Base-by-base conservation (phyloP, 2,888 invertebrate species). In the Caenorhabditis sp. region DNA sequence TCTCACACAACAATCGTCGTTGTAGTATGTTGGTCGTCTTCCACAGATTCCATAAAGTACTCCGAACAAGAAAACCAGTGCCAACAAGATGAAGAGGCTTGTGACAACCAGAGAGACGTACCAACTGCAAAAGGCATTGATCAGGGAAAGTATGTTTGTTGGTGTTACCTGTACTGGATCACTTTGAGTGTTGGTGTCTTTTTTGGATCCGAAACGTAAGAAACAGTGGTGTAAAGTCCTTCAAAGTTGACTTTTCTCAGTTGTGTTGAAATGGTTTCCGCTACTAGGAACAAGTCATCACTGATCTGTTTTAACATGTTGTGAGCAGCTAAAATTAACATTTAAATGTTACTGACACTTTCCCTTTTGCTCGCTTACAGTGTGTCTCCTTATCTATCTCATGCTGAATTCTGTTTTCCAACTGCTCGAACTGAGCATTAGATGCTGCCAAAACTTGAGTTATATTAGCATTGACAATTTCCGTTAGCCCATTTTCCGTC, bases 1-100 rank as follows among this genome's bases (percentile, higher is more conserved):
- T 47, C 92, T 88, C 78, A 93, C 93, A 86, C 93, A 93, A 79
- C 92, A 92, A 37, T 91, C 91, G 20, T 92, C 92, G 32, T 92
- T 92, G 74, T 92, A 92, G 15, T 92, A 92, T 3, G 88, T 88
- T 2, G 93, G 92, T 32, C 92, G 84, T 68, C 92, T 91, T 18
- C 93, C 93, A 88, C 93, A 93, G 22, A 91, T 88, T 35, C 93
- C 93, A 88, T 92, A 93, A 84, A 93, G 88, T 8, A 93, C 87
- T 6, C 93, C 93, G 55, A 93, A 87, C 58, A 92, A 91, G 85
- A 92, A 92, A 70, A 92, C 90, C 4, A 92, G 82, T 0, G 92
- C 91, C 18, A 93, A 88, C 50, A 93, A 86, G 20, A 92, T 82
- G 58, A 93, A 88, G 2, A 92, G 58, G 80, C 92, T 92, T 37